Conservation (phyloP, 2,888 invertebrate species). For the Chydorus sphaericus region DNA sequence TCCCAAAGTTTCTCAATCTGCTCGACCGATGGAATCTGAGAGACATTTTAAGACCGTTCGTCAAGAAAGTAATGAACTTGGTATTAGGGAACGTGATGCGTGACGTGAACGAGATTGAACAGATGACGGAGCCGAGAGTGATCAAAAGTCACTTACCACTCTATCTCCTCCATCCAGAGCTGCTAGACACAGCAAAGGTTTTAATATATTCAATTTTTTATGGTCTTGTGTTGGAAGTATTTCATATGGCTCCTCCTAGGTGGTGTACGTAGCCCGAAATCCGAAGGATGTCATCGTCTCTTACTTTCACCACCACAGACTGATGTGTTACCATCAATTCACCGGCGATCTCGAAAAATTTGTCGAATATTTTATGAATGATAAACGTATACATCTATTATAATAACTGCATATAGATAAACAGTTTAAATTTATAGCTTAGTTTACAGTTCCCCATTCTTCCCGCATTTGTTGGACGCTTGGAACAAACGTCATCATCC, state of each 20-base stretch:
- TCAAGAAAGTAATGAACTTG: not conserved
- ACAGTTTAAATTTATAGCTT: too few relatives aligned
- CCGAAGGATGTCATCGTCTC: constrained; percentile 57
- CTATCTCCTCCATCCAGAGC: constrained; percentile 22
- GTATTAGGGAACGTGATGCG: not conserved
- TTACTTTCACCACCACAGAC: constrained; percentile 13
- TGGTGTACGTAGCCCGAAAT: constrained; percentile 70
- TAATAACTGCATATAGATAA: too few relatives aligned
- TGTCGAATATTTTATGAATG: constrained; percentile 10
- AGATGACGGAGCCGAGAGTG: constrained; percentile 20
- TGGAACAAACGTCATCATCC: constrained; percentile 15
- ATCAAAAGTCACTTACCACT: constrained; percentile 26
- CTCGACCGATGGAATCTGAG: not conserved
- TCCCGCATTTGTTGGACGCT: constrained; percentile 12
- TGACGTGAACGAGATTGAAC: not conserved
- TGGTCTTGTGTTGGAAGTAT: not conserved
- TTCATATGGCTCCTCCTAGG: constrained; percentile 35
- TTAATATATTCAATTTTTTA: too few relatives aligned
- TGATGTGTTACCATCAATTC: not conserved
- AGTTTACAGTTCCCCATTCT: constrained; percentile 1
- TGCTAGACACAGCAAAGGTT: constrained; percentile 38
- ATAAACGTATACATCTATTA: not conserved
- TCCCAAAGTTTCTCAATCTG: not conserved
- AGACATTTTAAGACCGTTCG: not conserved
- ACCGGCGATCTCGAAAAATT: constrained; percentile 2